phyloP scores from a whole-genome alignment of 2,113 vertebrate genomes.

The Erpornis zantholeuca region DNA sequence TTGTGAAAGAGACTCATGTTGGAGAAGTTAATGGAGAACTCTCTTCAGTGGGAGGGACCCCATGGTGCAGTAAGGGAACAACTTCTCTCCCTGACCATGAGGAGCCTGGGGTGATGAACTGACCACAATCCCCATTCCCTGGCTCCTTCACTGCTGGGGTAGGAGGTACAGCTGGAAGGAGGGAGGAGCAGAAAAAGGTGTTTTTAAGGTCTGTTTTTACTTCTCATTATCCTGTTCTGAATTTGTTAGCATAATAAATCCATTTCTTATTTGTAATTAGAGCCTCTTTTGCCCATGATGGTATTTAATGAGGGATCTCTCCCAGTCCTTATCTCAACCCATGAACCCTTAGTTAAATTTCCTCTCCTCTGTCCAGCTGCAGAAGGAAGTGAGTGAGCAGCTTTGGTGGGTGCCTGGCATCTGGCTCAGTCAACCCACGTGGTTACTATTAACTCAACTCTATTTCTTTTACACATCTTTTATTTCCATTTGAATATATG shows the following conservation, averaged over 20 bases:
- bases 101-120: background rate
- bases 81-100: background rate
- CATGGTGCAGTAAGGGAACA: background rate
- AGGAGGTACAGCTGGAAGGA: background rate
- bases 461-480: background rate
- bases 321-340: background rate
- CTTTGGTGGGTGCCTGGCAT: background rate
- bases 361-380: background rate
- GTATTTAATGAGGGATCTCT: background rate
- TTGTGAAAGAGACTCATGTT: background rate
- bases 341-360: background rate
- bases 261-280: background rate
- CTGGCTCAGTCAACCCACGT: background rate
- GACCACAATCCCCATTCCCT: background rate
- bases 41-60: background rate
- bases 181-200: background rate
- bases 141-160: background rate
- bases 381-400: background rate
- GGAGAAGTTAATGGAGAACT: background rate
- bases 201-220: background rate
- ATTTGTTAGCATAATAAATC: background rate
- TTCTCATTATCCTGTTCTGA: background rate
- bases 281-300: background rate
- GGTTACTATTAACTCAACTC: background rate
- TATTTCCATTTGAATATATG: background rate